Percentiles rank a stretch among this genome's conserved stretches.
Conservation (phyloP, 2,888 invertebrate genomes). For the Harpalus rufipes region DNA sequence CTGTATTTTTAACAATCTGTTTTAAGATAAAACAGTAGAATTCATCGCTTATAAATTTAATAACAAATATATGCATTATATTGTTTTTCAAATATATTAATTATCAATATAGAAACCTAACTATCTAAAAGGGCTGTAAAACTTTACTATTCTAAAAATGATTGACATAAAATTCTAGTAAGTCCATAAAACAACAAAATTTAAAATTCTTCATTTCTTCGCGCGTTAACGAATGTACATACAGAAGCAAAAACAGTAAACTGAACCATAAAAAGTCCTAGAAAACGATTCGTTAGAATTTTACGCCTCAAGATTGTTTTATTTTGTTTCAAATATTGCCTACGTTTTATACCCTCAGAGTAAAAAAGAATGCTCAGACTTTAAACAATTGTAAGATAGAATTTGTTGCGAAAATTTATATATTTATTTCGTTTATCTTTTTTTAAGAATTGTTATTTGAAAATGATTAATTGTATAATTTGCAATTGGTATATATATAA, state of each 20-base stretch:
- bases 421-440: neutral
- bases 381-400: neutral
- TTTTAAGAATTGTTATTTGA: no score
- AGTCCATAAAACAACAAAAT: slow-evolving; percentile 23
- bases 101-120: neutral
- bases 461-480: no score
- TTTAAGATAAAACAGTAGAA: no score
- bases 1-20: no score
- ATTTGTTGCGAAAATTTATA: neutral
- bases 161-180: slow-evolving; percentile 19
- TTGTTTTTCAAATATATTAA: neutral
- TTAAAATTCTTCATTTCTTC: slow-evolving; percentile 31
- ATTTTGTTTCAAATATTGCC: slow-evolving; percentile 41
- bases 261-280: slow-evolving; percentile 23
- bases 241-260: slow-evolving; percentile 32
- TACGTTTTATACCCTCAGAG: neutral
- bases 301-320: slow-evolving; percentile 40
- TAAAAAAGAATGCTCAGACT: neutral
- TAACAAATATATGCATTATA: neutral
- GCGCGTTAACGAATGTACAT: slow-evolving; percentile 41
- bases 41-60: no score
- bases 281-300: slow-evolving; percentile 31
- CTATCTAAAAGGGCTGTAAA: neutral
- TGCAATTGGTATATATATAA: no score
- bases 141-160: neutral